Evolutionary conservation across 2,797 vertebrate species (phyloP).

Genomic region (Smutsia temminckii): DNA sequence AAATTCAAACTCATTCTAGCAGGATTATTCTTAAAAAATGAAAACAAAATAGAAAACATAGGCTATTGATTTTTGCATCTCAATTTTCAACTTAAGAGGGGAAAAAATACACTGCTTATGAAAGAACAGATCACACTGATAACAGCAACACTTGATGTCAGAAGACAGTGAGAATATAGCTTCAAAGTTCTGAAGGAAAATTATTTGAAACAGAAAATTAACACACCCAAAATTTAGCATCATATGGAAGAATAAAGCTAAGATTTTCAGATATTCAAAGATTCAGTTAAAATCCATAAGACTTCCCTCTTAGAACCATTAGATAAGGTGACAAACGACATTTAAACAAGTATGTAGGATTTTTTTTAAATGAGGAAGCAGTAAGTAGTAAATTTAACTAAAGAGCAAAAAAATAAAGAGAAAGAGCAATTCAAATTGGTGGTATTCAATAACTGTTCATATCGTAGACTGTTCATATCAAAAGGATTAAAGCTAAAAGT

Average conservation of each 20-base stretch:
- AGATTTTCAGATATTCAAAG: constrained; percentile 17
- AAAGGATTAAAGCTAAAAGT: constrained; percentile 30
- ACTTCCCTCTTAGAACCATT: constrained; percentile 23
- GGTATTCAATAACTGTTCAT: not conserved
- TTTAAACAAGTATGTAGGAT: not conserved
- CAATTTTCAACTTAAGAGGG: constrained; percentile 12
- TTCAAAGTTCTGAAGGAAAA: constrained; percentile 46
- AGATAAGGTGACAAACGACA: constrained; percentile 8
- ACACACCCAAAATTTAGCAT: not conserved
- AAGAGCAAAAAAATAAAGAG: not conserved
- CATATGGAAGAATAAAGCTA: not conserved
- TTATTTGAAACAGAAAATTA: constrained; percentile 17
- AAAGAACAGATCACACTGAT: not conserved
- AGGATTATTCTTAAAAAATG: constrained; percentile 34
- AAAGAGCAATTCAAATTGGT: not conserved
- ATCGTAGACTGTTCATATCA: not conserved
- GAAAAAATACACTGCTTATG: not conserved
- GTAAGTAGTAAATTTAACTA: not conserved
- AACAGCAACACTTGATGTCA: not conserved
- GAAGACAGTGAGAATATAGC: constrained; percentile 33
- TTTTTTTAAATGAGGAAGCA: not conserved
- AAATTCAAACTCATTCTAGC: constrained; percentile 32
- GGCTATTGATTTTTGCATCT: not conserved
- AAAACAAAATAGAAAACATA: constrained; percentile 43
- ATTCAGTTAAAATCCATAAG: constrained; percentile 46